Conservation (phyloP, 2,113 vertebrate genomes). For the Corynorhinus townsendii region DNA sequence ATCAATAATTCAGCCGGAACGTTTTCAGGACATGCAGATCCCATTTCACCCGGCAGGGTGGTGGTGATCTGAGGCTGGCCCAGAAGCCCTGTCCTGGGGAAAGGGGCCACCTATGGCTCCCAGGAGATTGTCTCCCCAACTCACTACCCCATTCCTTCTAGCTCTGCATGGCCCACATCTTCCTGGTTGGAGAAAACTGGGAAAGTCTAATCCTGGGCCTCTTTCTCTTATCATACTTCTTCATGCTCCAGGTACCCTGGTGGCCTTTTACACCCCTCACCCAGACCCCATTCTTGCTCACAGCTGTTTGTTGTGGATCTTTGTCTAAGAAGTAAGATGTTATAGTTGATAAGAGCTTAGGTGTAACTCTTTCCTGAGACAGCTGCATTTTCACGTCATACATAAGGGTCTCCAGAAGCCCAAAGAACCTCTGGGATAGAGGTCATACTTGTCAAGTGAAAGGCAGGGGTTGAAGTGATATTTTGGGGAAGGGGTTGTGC, state of each 20-base stretch:
- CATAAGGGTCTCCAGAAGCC: not conserved
- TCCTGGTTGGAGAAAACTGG: not conserved
- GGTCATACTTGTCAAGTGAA: not conserved
- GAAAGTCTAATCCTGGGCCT: not conserved
- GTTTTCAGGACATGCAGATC: not conserved
- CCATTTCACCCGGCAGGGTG: not conserved
- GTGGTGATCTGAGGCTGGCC: not conserved
- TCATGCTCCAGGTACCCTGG: not conserved
- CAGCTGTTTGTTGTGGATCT: not conserved
- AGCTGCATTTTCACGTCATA: not conserved
- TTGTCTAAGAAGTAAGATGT: not conserved
- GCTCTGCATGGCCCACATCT: not conserved
- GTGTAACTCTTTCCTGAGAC: not conserved
- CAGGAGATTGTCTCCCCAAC: not conserved
- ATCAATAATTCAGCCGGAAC: slow-evolving; percentile 50
- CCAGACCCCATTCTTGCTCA: not conserved
- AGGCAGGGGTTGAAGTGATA: not conserved
- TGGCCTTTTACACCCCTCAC: not conserved
- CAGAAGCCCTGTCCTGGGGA: not conserved
- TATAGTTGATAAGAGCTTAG: not conserved
- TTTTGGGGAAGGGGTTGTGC: not conserved
- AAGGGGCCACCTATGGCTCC: not conserved
- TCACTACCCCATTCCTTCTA: not conserved
- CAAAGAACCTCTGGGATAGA: not conserved
- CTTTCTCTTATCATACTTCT: not conserved